These are phyloP conservation scores for Esox niger DNA, from an alignment of 2,113 vertebrate species.

Conservation along the genomic window DNA sequence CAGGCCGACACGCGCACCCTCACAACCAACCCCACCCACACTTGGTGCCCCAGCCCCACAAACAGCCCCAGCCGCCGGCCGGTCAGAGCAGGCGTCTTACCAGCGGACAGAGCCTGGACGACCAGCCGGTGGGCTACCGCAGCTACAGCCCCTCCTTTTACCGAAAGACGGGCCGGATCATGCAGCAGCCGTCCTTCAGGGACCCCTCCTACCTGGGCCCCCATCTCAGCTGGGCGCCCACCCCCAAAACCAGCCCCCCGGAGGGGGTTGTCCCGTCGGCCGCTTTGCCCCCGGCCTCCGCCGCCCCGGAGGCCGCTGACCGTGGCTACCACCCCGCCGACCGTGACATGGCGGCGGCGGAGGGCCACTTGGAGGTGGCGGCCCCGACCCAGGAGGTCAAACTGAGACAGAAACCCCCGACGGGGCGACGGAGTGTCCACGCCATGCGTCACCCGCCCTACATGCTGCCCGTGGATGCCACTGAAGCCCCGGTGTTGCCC, in stretches of 20 bases:
- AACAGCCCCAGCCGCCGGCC: constrained; percentile 56
- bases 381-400: constrained; percentile 80
- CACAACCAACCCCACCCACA: constrained; percentile 45
- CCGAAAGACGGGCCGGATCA: constrained; percentile 87
- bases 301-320: constrained; percentile 57
- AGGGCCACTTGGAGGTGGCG: constrained; percentile 64
- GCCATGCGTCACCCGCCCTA: constrained; percentile 82
- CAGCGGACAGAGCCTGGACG: constrained; percentile 75
- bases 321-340: constrained; percentile 65
- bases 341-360: constrained; percentile 64
- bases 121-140: constrained; percentile 83
- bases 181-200: constrained; percentile 89
- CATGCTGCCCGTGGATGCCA: constrained; percentile 75
- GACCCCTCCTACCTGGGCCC: constrained; percentile 87
- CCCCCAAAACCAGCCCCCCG: constrained; percentile 66
- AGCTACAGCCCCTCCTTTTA: constrained; percentile 97
- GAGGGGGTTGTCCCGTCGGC: constrained; percentile 48
- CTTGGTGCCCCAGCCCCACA: constrained; percentile 41
- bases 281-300: constrained; percentile 36
- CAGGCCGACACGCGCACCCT: constrained; percentile 43
- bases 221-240: constrained; percentile 73
- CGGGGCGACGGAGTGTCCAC: constrained; percentile 78
- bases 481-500: constrained; percentile 71
- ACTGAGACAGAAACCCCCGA: constrained; percentile 89
- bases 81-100: constrained; percentile 70